These are phyloP conservation scores for Eumaeus atala DNA, from an alignment of 1,140 invertebrate species.

Conservation along the genomic window DNA sequence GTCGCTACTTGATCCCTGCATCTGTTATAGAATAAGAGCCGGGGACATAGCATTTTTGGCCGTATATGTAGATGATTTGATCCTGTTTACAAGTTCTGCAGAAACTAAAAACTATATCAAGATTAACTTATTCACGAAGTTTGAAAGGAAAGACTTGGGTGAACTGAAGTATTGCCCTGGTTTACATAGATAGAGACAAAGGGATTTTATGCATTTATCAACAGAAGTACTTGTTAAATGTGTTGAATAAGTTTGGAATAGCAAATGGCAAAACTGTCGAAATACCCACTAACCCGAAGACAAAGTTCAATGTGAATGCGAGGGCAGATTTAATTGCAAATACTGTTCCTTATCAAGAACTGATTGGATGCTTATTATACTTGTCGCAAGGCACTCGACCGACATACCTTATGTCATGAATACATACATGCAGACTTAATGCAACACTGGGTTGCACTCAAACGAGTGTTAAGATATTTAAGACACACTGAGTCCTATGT, in stretches of 20 bases:
- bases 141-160: background rate
- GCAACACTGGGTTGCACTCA: conserved; percentile 19
- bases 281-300: too few species aligned
- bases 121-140: background rate
- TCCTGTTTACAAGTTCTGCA: too few species aligned
- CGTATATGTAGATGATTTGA: background rate
- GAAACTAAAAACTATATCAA: background rate
- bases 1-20: background rate
- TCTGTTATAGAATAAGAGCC: background rate
- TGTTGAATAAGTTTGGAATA: conserved; percentile 25
- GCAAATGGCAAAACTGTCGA: conserved; percentile 22
- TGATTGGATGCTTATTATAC: too few species aligned
- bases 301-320: too few species aligned
- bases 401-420: conserved; percentile 20
- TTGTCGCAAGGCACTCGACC: conserved; percentile 14
- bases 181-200: background rate
- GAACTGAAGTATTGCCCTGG: background rate
- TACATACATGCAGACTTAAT: conserved; percentile 16
- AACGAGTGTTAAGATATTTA: too few species aligned
- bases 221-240: conserved; percentile 23
- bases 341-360: conserved; percentile 20
- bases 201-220: conserved; percentile 17
- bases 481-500: too few species aligned
- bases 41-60: background rate
- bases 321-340: conserved; percentile 13